Percentiles rank a stretch among this genome's conserved stretches.
Conservation (phyloP, 2,888 invertebrate genomes). For the Diachrysia chrysitis region DNA sequence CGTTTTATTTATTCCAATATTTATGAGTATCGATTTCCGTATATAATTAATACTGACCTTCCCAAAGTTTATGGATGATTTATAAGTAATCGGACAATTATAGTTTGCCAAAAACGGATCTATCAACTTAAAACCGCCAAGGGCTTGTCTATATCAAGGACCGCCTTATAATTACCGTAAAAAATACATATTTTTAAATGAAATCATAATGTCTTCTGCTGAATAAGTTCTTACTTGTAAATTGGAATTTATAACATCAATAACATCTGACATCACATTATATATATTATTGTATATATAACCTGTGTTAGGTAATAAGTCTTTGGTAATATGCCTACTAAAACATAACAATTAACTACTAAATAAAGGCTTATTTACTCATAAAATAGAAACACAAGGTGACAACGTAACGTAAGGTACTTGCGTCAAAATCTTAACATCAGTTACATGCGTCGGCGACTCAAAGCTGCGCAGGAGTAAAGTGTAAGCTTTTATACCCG, state of each 20-base stretch:
- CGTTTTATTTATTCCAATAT: conserved; percentile 55
- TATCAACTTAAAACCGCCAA: conserved; percentile 40
- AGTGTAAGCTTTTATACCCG: conserved; percentile 36
- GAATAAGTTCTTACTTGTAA: background rate
- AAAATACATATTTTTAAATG: conserved; percentile 18
- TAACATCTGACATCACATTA: no score
- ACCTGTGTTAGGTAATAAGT: no score
- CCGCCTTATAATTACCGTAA: conserved; percentile 22
- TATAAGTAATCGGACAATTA: conserved; percentile 31
- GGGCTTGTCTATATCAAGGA: conserved; percentile 39
- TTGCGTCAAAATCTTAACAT: conserved; percentile 21
- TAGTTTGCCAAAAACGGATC: conserved; percentile 46
- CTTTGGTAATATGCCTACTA: no score
- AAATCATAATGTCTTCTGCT: background rate
- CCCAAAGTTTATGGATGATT: conserved; percentile 44
- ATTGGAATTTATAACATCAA: no score
- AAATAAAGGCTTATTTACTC: no score
- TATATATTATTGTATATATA: no score
- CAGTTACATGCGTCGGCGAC: conserved; percentile 38
- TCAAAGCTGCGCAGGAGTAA: conserved; percentile 49
- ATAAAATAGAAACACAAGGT: no score
- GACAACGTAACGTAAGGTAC: background rate
- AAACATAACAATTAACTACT: no score
- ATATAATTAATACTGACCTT: conserved; percentile 58
- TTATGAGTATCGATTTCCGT: conserved; percentile 56